Evolutionary conservation across 2,888 invertebrate genomes (phyloP), one percentile per base, ranked within the genome.

Genomic region (Cheilosia grossa): DNA sequence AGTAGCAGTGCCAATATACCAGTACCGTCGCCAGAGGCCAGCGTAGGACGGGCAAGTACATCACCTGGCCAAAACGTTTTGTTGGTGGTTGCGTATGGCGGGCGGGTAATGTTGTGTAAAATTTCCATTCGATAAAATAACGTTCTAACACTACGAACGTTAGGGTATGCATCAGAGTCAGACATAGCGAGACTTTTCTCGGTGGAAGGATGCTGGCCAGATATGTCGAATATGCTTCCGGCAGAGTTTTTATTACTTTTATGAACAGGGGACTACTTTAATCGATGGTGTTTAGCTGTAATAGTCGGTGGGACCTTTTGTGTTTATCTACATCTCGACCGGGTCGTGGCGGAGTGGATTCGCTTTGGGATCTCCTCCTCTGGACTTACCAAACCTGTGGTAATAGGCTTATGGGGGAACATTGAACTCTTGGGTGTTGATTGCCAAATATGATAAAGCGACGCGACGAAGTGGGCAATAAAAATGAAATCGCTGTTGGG

Each of bases 91-190:
- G 44, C 21, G 21, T 49, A 27, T 27, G 47, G 6, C 37, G 54
- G 64, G 40, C 47, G 19, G 51, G 51, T 67, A 66, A 58, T 72
- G 73, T 56, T 49, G 51, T 74, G 64, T 59, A 66, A 49, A 69
- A 66, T 59, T 59, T 70, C 61, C 80, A 79, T 74, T 66, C 66
- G 74, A 80, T 70, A 83, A 83, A 74, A 83, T n/a, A 74, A 61
- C 49, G 72, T 72, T 66, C 72, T 37, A n/a, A 47, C 27, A 51
- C 63, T 56, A 27, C 27, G 24, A 7, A 13, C 17, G 56, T 44
- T 42, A n/a, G 13, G 37, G 47, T 58, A 51, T 58, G 42, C 21
- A 21, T 21, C 24, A 67, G 15, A 42, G 42, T 3, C 21, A 37
- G 6, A 33, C 47, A 37, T 13, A 13, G 4, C 44, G n/a, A 17